Percentiles rank a stretch among this genome's conserved stretches.
These are phyloP conservation scores for Lomographa bimaculata DNA, from an alignment of 2,888 invertebrate species.

Conservation along the genomic window DNA sequence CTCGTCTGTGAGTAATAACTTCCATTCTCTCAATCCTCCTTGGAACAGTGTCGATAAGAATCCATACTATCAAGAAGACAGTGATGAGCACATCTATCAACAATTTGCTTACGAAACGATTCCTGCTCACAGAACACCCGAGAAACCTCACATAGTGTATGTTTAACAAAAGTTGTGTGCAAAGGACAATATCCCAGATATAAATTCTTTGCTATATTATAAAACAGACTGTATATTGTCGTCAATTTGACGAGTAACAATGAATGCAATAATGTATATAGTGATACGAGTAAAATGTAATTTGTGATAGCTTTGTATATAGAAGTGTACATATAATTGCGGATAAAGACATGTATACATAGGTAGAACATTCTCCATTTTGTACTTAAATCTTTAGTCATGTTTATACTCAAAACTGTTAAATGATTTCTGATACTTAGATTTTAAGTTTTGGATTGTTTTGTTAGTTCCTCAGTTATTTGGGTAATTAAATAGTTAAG, in stretches of 20 bases:
- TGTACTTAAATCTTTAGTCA: constrained; percentile 75
- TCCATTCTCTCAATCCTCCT: constrained; percentile 77
- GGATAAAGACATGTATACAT: constrained; percentile 62
- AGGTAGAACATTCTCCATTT: constrained; percentile 60
- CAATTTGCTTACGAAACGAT: constrained; percentile 81
- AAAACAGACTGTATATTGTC: constrained; percentile 52
- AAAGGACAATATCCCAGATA: constrained; percentile 65
- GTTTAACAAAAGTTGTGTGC: constrained; percentile 79
- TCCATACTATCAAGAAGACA: constrained; percentile 76
- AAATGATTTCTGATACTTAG: constrained; percentile 45
- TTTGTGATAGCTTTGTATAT: constrained; percentile 83
- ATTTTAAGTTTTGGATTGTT: constrained; percentile 51
- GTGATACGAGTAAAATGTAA: constrained; percentile 77
- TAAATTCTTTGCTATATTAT: constrained; percentile 63
- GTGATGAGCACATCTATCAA: constrained; percentile 79
- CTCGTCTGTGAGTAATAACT: constrained; percentile 78
- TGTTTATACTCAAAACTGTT: constrained; percentile 47
- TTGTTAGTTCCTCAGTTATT: constrained; percentile 66
- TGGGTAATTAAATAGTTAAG: constrained; percentile 59
- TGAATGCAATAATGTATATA: constrained; percentile 82
- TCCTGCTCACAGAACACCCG: constrained; percentile 78
- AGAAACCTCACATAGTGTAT: constrained; percentile 84
- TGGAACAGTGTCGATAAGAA: constrained; percentile 80
- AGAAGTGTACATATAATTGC: constrained; percentile 75
- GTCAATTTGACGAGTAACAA: constrained; percentile 59